phyloP scores from a whole-genome alignment of 2,888 invertebrate species.

The Drosophila trichaetosa region DNA sequence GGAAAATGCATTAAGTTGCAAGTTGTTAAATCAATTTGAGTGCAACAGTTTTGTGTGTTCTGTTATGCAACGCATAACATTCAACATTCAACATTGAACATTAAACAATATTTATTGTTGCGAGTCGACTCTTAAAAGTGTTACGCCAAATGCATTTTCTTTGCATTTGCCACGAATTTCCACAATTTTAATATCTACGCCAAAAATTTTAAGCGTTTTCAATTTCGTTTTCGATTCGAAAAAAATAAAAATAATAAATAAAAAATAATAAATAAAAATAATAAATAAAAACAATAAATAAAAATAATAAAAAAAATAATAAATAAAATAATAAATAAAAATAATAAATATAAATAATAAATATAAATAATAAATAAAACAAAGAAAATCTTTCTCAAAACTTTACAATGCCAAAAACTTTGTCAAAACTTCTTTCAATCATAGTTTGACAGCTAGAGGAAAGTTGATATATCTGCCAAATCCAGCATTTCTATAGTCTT shows the following conservation, averaged over 20 bases:
- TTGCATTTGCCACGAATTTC: not conserved
- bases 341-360: too few relatives aligned
- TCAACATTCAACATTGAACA: not conserved
- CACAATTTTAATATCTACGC: not conserved
- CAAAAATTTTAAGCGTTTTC: not conserved
- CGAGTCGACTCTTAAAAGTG: not conserved
- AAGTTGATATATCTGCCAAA: too few relatives aligned
- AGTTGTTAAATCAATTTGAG: slow-evolving; percentile 5
- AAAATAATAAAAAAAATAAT: too few relatives aligned
- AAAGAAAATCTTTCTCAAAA: too few relatives aligned
- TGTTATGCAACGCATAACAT: not conserved
- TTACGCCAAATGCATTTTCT: not conserved
- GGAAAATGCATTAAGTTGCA: not conserved
- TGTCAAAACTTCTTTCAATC: too few relatives aligned
- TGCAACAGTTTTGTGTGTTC: not conserved
- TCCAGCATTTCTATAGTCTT: too few relatives aligned
- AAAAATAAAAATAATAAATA: not conserved
- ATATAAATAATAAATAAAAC: too few relatives aligned
- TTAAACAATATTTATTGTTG: not conserved
- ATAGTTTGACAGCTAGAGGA: too few relatives aligned
- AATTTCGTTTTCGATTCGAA: not conserved
- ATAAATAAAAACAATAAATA: too few relatives aligned
- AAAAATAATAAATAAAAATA: not conserved
- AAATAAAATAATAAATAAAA: too few relatives aligned
- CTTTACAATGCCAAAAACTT: too few relatives aligned